These are phyloP conservation scores for Chloroceryle inda DNA, from an alignment of 2,797 vertebrate species.

Conservation along the genomic window DNA sequence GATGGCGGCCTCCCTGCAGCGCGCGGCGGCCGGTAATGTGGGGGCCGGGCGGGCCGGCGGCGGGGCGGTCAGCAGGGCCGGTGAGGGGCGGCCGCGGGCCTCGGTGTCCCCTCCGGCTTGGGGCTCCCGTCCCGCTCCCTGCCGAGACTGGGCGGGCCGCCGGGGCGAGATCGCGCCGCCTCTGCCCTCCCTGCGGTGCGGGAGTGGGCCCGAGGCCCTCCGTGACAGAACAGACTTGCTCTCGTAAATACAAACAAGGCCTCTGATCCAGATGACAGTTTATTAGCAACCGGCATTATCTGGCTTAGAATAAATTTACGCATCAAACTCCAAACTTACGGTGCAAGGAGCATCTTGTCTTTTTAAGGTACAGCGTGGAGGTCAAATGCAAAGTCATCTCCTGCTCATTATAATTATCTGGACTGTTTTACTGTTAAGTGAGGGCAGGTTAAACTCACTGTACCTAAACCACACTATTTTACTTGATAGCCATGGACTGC, in stretches of 20 bases:
- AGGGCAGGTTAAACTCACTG: background rate
- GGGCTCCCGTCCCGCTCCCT: background rate
- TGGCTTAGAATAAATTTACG: background rate
- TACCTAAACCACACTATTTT: background rate
- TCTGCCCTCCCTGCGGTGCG: too few relatives aligned
- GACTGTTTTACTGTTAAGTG: background rate
- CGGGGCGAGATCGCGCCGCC: background rate
- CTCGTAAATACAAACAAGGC: too few relatives aligned
- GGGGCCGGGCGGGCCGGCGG: background rate
- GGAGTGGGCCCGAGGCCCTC: background rate
- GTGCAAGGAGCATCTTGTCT: background rate
- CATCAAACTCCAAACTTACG: background rate
- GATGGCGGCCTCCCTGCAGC: background rate
- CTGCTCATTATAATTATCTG: fast-evolving
- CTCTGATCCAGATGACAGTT: background rate
- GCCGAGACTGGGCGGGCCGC: background rate
- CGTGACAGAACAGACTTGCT: fast-evolving
- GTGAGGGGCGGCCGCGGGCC: background rate
- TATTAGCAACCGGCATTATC: background rate
- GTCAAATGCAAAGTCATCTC: background rate
- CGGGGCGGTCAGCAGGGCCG: too few relatives aligned
- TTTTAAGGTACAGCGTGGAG: background rate
- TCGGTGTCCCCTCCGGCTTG: background rate
- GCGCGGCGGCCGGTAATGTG: background rate
- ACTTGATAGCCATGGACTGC: background rate